Base-by-base conservation (phyloP, 2,888 invertebrate species). In the Ceriagrion tenellum region DNA sequence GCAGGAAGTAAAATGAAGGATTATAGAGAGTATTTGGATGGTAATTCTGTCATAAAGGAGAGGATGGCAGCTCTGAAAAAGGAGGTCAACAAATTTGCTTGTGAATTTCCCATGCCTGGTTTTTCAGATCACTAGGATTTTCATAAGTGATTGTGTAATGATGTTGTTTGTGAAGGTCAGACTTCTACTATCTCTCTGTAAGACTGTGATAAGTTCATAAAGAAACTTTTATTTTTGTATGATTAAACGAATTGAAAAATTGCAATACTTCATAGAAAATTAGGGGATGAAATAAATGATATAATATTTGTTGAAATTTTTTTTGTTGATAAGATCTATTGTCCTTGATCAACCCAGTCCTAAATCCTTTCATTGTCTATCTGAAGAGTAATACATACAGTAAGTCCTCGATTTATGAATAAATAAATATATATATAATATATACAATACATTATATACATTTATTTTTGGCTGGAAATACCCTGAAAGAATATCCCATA, bases 31-130 rank as follows among this genome's bases (percentile, higher is more conserved):
- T 97, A 97, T 95, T 95, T 97, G 59, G 96, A 96, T 3, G 96
- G 96, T 23, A 97, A 97, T 96, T 96, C 96, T 47, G 96, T 96
- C 23, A 96, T 97, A 20, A 96, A 96, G 95, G 95, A 95, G 10
- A 96, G 96, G 95, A 96, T 97, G 95, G 96, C 96, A 6, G 96
- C 95, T 0, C 96, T 97, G 59, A 96, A 96, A 90, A 96, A 96
- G 18, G 96, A 97, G 95, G 97, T 97, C 0, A 97, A 97, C 96
- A 96, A 96, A 0, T 97, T 97, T 96, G 97, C 97, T 26, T 89
- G 96, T 0, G 96, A 96, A 93, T 97, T 97, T 96, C 97, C 97
- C 12, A 97, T 97, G 96, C 97, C 97, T 35, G 97, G 97, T 12
- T 97, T 97, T 96, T 97, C 97, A 69, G 97, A 97, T 81, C 97